Evolutionary conservation across 2,797 vertebrate species (phyloP).

Genomic region (Bucorvus abyssinicus): DNA sequence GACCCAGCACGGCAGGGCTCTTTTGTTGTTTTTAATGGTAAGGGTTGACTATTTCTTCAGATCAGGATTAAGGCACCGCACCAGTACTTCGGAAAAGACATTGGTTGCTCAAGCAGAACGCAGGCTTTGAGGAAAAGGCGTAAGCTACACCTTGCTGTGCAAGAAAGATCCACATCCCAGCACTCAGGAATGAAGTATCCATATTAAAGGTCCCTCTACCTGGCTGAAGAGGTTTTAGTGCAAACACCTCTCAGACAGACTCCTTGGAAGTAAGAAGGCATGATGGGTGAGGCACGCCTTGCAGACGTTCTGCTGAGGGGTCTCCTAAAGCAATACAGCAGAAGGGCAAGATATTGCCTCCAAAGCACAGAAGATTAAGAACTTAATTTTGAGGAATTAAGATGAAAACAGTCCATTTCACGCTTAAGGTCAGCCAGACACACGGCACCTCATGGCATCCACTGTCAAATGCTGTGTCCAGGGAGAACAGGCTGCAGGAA

Average conservation of each 20-base stretch:
- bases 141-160: neutral
- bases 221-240: neutral
- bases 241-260: neutral
- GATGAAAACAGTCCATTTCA: neutral
- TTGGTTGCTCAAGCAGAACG: neutral
- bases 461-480: fast-evolving
- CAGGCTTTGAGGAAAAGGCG: neutral
- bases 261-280: neutral
- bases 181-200: neutral
- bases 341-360: neutral
- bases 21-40: neutral
- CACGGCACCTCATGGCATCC: neutral
- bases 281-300: neutral
- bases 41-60: neutral
- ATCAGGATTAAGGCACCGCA: neutral
- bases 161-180: neutral
- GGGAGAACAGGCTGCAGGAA: neutral
- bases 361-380: neutral
- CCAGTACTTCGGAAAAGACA: neutral
- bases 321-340: neutral
- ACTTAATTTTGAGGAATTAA: neutral
- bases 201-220: neutral
- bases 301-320: neutral
- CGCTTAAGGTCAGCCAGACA: neutral
- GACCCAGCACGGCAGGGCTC: neutral